Evolutionary conservation across 2,888 invertebrate species (phyloP).

Genomic region (Coremacera marginata): DNA sequence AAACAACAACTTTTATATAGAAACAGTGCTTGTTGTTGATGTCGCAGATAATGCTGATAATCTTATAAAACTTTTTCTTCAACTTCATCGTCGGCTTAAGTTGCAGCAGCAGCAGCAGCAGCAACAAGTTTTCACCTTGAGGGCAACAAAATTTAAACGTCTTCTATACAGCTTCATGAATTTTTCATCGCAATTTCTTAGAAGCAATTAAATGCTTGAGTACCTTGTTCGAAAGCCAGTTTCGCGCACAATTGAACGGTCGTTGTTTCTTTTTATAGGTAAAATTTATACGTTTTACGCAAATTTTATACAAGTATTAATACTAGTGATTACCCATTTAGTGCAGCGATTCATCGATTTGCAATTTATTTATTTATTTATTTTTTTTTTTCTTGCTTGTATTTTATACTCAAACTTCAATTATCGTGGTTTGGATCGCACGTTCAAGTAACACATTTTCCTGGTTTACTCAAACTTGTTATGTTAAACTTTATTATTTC

Average conservation of each 20-base stretch:
- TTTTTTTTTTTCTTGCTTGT: not conserved
- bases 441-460: conserved; percentile 60
- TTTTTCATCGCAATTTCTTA: not conserved
- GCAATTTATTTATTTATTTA: not conserved
- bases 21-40: not conserved
- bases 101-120: conserved; percentile 27
- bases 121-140: conserved; percentile 35
- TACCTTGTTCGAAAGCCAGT: not conserved
- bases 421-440: conserved; percentile 42
- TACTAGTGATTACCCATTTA: not conserved
- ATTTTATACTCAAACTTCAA: not conserved
- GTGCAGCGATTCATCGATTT: not conserved
- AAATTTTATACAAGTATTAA: not conserved
- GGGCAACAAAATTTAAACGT: conserved; percentile 13
- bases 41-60: conserved; percentile 21
- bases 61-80: not conserved
- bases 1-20: too few species aligned
- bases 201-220: conserved; percentile 15
- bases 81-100: not conserved
- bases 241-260: too few species aligned
- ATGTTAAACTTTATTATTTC: conserved; percentile 2
- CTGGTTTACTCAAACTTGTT: conserved; percentile 47
- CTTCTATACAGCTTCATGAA: too few species aligned
- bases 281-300: too few species aligned
- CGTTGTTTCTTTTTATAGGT: too few species aligned